These are phyloP conservation scores for Fistularia commersonii DNA, from an alignment of 2,797 vertebrate species.

Conservation along the genomic window DNA sequence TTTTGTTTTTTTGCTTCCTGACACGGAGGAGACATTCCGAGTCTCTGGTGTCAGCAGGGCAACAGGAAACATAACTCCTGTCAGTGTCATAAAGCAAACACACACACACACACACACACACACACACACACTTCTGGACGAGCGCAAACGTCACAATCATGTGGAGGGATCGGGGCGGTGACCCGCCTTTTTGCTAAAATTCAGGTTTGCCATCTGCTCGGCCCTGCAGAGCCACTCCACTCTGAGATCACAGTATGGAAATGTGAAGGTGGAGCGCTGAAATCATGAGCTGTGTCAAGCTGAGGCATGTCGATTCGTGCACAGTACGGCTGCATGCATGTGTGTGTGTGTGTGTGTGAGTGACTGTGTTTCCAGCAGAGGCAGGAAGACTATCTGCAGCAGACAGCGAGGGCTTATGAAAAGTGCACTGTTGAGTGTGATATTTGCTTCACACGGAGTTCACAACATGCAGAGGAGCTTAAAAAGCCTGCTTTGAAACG, in stretches of 20 bases:
- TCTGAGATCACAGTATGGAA: conserved; percentile 22
- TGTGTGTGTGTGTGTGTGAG: conserved; percentile 14
- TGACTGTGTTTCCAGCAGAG: conserved; percentile 17
- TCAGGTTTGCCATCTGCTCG: conserved; percentile 48
- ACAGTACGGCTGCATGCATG: neutral
- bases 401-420: conserved; percentile 44
- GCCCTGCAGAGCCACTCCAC: conserved; percentile 13
- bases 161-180: conserved; percentile 50
- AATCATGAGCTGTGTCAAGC: conserved; percentile 52
- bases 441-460: conserved; percentile 19
- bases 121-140: conserved; percentile 13
- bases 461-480: conserved; percentile 23
- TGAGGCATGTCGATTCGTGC: conserved; percentile 53
- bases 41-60: conserved; percentile 33
- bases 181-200: conserved; percentile 28
- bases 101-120: neutral
- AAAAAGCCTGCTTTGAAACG: conserved; percentile 21
- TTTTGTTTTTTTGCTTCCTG: too few relatives aligned
- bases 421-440: conserved; percentile 27
- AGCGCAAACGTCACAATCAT: conserved; percentile 23
- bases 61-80: conserved; percentile 57
- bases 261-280: conserved; percentile 33
- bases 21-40: too few relatives aligned
- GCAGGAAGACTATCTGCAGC: conserved; percentile 11
- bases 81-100: conserved; percentile 30